Base-by-base conservation (phyloP, 2,113 vertebrate genomes). In the Catharus minimus region DNA sequence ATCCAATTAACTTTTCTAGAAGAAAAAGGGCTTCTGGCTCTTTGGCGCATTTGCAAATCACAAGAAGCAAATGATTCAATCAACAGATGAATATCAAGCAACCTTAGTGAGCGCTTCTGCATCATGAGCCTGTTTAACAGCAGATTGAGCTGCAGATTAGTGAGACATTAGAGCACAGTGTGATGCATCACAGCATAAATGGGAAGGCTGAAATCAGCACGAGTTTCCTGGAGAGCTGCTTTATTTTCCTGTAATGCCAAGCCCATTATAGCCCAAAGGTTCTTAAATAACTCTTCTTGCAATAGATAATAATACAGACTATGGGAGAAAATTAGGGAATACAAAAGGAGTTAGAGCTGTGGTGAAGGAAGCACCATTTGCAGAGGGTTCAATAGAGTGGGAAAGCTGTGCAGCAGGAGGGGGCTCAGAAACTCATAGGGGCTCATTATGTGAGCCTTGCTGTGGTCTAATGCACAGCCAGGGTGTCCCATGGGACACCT, bases 131-230 rank as follows among this genome's bases (percentile, higher is more conserved):
- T 19, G 92, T 95, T 83, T 96, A 96, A 95, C 95, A 95, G 95
- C 95, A 96, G 95, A 97, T 95, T 97, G 96, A 97, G 96, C 89
- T 65, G 93, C 95, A 95, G 89, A 93, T 96, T 96, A 97, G 49
- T 81, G 94, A 89, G 92, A 96, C 93, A 95, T 97, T 96, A 97
- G 96, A 92, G 94, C 90, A 60, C 97, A 96, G 93, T 90, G 28
- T 96, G 97, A 94, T 92, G 93, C 87, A 80, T 96, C 90, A 82
- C 90, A 32, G 92, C 33, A 5, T 91, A 92, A 96, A 96, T 62
- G 81, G 95, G 85, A 95, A 96, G 96, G 88, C 93, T 96, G 96
- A 95, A 97, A 95, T 92, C 92, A 92, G 88, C 93, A 74, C 90
- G 80, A 91, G 92, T 93, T 94, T 97, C 95, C 96, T 93, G 92